phyloP scores from a whole-genome alignment of 1,140 invertebrate species.

The Acyrthosiphon pisum region DNA sequence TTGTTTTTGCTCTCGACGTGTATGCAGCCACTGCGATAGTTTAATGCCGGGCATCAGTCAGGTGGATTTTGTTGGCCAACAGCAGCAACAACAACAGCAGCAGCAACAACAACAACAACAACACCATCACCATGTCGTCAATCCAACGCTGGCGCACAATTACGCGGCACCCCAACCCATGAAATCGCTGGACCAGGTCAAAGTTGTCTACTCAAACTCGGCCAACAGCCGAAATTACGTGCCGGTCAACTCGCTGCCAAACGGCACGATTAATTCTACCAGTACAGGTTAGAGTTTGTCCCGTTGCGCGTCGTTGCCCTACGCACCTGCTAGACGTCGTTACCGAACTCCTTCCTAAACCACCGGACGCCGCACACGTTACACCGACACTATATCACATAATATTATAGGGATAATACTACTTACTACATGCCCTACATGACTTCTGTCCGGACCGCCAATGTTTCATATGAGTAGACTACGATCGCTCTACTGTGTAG shows the following conservation, averaged over 20 bases:
- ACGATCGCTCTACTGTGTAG: not conserved
- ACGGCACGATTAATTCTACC: constrained; percentile 44
- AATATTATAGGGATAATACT: not conserved
- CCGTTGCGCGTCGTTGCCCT: not conserved
- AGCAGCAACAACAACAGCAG: constrained; percentile 24
- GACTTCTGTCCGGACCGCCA: not conserved
- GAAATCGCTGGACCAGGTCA: constrained; percentile 4
- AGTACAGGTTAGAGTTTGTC: constrained; percentile 44
- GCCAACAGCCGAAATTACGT: constrained; percentile 47
- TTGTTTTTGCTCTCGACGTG: not conserved
- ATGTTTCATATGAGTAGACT: not conserved
- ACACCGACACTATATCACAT: not conserved
- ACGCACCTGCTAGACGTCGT: not conserved
- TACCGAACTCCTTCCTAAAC: too few species aligned
- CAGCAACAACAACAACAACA: constrained; percentile 36
- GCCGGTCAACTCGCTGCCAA: constrained; percentile 31
- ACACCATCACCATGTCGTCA: constrained; percentile 52
- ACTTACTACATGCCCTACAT: not conserved
- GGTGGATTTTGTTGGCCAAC: constrained; percentile 44
- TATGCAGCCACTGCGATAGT: not conserved
- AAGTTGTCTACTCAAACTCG: constrained; percentile 50
- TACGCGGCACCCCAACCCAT: constrained; percentile 53
- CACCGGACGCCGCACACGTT: not conserved
- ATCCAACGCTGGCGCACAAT: constrained; percentile 49
- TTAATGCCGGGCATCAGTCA: constrained; percentile 54